These are phyloP conservation scores for Drosophila lowei DNA, from an alignment of 1,140 invertebrate species.

Conservation along the genomic window DNA sequence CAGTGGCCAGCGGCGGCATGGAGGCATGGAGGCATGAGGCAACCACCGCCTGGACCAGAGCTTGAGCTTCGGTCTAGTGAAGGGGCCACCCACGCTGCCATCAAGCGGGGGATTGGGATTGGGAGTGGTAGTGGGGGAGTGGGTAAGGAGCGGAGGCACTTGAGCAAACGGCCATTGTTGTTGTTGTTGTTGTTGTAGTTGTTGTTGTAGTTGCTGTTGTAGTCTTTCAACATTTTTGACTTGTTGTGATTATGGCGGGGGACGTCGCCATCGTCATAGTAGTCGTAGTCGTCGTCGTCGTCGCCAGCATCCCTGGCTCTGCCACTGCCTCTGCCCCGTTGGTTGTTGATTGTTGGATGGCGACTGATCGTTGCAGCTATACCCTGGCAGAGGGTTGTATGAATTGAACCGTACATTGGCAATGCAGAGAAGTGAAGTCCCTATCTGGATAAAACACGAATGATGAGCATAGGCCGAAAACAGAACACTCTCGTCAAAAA, in stretches of 20 bases:
- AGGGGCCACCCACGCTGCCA: conserved; percentile 48
- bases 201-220: conserved; percentile 34
- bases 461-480: no score
- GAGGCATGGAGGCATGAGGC: conserved; percentile 29
- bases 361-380: no score
- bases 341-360: no score
- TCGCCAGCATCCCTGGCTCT: no score
- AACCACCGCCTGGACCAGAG: conserved; percentile 2
- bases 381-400: no score
- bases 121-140: conserved; percentile 2
- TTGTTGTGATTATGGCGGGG: conserved; percentile 73
- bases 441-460: no score
- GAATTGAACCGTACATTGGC: no score
- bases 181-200: conserved; percentile 19
- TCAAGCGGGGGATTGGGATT: conserved; percentile 16
- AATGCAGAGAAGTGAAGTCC: no score
- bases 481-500: no score
- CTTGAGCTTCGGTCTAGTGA: conserved; percentile 31
- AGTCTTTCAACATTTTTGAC: conserved; percentile 67
- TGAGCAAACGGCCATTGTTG: conserved; percentile 59
- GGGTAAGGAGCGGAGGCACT: conserved; percentile 37
- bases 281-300: conserved; percentile 27
- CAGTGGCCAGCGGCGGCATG: conserved; percentile 47
- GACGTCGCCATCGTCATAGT: conserved; percentile 15
- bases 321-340: no score